phyloP scores from a whole-genome alignment of 2,888 invertebrate species.

The Blastobasis lacticolella region DNA sequence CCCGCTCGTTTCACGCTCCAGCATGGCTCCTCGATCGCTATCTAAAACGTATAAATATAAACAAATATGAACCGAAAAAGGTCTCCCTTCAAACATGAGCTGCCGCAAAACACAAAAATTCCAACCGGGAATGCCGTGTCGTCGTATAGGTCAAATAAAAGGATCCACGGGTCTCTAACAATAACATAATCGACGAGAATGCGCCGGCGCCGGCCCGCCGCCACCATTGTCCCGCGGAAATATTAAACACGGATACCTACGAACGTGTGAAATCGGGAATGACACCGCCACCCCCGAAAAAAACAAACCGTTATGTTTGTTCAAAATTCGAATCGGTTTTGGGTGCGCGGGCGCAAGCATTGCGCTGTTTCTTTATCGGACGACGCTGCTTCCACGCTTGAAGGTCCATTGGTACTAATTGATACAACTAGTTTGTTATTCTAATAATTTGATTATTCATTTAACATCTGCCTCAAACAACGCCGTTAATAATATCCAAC shows the following conservation, averaged over 20 bases:
- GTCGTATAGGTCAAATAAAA: conserved; percentile 65
- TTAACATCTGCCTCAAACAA: no score
- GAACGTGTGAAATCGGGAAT: conserved; percentile 61
- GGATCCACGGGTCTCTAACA: conserved; percentile 53
- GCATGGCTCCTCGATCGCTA: conserved; percentile 3
- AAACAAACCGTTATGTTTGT: conserved; percentile 8
- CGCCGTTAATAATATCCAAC: no score
- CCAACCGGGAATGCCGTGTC: conserved; percentile 49
- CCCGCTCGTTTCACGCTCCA: conserved; percentile 3
- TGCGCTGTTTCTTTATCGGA: no score
- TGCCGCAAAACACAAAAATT: conserved; percentile 49
- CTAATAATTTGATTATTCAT: no score
- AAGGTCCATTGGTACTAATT: no score
- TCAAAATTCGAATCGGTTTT: no score
- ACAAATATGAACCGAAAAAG: conserved; percentile 22
- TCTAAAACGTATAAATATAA: conserved; percentile 1
- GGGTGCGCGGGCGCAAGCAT: no score
- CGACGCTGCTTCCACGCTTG: no score
- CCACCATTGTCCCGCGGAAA: conserved; percentile 24
- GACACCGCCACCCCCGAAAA: conserved; percentile 45
- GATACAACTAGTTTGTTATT: no score
- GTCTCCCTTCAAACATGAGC: conserved; percentile 34
- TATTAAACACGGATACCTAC: conserved; percentile 49
- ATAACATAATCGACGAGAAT: conserved; percentile 57
- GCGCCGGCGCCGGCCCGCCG: conserved; percentile 63